Evolutionary conservation across 92 coral and sea anemone species (phyloP).

Genomic region (Heliopora coerulea): DNA sequence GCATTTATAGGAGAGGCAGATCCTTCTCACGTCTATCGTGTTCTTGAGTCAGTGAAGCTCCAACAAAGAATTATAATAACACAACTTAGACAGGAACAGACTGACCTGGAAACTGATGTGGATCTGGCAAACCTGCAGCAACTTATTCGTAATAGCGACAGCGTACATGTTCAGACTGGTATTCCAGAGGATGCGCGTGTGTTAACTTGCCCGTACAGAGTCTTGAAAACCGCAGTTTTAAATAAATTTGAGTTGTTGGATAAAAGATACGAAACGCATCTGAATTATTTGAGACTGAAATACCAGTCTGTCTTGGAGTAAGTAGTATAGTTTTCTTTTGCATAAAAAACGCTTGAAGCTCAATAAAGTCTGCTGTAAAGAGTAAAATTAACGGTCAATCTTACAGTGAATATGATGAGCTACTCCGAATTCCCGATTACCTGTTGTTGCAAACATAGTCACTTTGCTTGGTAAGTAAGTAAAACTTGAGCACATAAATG

Average conservation of each 20-base stretch:
- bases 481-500: too few relatives aligned
- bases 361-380: too few relatives aligned
- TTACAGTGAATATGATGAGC: too few relatives aligned
- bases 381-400: too few relatives aligned
- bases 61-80: conserved; percentile 74
- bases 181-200: conserved; percentile 76
- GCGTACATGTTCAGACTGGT: conserved; percentile 55
- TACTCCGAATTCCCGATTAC: too few relatives aligned
- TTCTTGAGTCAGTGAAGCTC: conserved; percentile 78
- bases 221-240: conserved; percentile 65
- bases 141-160: conserved; percentile 52
- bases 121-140: conserved; percentile 41
- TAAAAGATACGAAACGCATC: conserved; percentile 85
- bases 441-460: too few relatives aligned
- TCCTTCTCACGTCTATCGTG: conserved; percentile 69
- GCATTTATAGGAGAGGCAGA: conserved; percentile 51
- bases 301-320: conserved; percentile 62
- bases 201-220: conserved; percentile 80
- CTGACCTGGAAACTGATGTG: conserved; percentile 76
- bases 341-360: too few relatives aligned
- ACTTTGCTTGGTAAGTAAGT: too few relatives aligned
- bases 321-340: conserved; percentile 16
- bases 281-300: conserved; percentile 74
- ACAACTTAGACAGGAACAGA: conserved; percentile 62
- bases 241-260: conserved; percentile 84